Evolutionary conservation across 1,140 invertebrate genomes (phyloP).

Genomic region (Neodiprion pinetum): DNA sequence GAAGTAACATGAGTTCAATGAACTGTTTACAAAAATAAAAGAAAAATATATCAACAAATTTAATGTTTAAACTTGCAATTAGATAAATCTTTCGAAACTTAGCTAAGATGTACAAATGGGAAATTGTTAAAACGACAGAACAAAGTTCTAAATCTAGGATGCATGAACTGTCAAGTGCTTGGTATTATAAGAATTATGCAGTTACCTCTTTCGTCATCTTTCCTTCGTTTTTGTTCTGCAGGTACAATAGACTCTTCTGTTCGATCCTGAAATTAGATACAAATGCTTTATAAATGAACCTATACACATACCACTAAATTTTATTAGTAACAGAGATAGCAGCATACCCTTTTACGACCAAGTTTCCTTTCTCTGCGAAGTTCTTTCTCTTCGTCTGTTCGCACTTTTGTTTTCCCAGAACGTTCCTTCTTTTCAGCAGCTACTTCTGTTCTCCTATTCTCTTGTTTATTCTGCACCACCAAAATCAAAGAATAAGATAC

Average conservation of each 20-base stretch:
- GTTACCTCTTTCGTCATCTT: conserved; percentile 77
- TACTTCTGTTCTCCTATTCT: conserved; percentile 65
- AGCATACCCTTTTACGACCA: conserved; percentile 73
- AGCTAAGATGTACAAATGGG: too few species aligned
- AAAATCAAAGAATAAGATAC: conserved; percentile 10
- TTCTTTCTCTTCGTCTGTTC: conserved; percentile 72
- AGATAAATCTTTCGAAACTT: too few species aligned
- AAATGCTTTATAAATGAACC: conserved; percentile 17
- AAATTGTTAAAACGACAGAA: too few species aligned
- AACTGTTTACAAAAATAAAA: conserved; percentile 17
- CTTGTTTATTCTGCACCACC: conserved; percentile 32
- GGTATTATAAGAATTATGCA: neutral
- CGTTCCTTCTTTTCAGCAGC: conserved; percentile 71
- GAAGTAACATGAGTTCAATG: too few species aligned
- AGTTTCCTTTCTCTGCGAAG: conserved; percentile 78
- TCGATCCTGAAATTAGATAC: conserved; percentile 65
- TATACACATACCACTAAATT: neutral
- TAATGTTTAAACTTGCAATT: too few species aligned
- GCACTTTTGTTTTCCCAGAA: conserved; percentile 68
- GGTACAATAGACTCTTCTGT: conserved; percentile 67
- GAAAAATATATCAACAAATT: too few species aligned
- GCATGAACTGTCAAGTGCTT: too few species aligned
- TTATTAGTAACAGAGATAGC: neutral
- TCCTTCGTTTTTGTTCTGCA: conserved; percentile 74
- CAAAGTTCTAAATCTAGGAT: too few species aligned